Conservation (phyloP, 1,140 invertebrate species). For the Macrobrachium nipponense region DNA sequence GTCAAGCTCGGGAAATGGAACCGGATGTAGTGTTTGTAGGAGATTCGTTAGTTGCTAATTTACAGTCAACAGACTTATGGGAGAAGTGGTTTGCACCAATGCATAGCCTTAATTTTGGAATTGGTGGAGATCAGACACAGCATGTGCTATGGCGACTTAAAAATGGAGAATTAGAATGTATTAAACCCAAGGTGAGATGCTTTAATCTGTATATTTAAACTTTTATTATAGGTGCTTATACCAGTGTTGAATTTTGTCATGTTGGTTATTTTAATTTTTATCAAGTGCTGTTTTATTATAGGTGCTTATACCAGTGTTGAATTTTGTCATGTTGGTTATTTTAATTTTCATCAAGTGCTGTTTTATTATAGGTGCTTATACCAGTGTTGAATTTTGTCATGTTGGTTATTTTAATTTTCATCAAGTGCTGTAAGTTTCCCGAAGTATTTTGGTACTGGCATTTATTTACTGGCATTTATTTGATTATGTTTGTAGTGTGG, state of each 20-base stretch:
- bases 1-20: conserved; percentile 85
- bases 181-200: conserved; percentile 81
- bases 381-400: conserved; percentile 57
- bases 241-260: not conserved
- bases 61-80: conserved; percentile 86
- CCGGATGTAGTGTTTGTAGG: conserved; percentile 92
- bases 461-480: too few relatives aligned
- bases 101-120: conserved; percentile 91
- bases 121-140: conserved; percentile 87
- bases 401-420: not conserved
- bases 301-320: conserved; percentile 32
- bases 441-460: too few relatives aligned
- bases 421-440: not conserved
- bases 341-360: not conserved
- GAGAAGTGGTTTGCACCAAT: conserved; percentile 86
- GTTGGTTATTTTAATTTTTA: not conserved
- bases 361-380: not conserved
- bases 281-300: not conserved
- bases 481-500: not conserved
- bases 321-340: conserved; percentile 36
- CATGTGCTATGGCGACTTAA: conserved; percentile 89
- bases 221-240: not conserved
- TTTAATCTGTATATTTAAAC: not conserved
- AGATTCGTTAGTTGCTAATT: conserved; percentile 84
- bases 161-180: conserved; percentile 88